Evolutionary conservation across 2,888 invertebrate genomes (phyloP).

Genomic region (Eremobia ochroleuca): DNA sequence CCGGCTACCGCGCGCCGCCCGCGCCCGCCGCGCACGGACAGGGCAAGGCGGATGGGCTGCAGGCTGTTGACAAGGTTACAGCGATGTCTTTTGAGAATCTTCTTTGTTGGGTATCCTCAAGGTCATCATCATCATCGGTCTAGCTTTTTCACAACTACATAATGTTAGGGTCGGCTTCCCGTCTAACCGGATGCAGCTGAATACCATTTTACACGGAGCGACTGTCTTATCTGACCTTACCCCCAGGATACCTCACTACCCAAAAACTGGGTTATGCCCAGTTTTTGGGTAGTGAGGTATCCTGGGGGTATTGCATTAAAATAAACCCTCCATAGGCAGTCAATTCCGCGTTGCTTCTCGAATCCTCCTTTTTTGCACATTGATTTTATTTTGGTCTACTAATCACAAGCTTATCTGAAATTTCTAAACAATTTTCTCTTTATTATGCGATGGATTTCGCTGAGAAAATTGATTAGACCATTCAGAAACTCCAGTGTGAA

Average conservation of each 20-base stretch:
- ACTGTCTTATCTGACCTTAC: too few relatives aligned
- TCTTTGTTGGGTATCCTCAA: too few relatives aligned
- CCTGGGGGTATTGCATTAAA: not conserved
- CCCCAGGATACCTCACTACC: too few relatives aligned
- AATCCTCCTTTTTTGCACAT: not conserved
- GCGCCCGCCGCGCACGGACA: conserved; percentile 19
- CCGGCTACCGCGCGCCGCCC: conserved; percentile 67
- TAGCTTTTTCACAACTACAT: too few relatives aligned
- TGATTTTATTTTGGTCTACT: not conserved
- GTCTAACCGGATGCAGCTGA: not conserved
- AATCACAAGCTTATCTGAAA: not conserved
- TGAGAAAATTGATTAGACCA: not conserved
- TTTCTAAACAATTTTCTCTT: not conserved
- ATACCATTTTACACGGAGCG: not conserved
- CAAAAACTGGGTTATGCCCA: too few relatives aligned
- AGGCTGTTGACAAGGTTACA: conserved; percentile 52
- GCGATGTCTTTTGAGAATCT: not conserved
- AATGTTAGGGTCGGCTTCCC: too few relatives aligned
- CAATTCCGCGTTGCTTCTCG: too few relatives aligned
- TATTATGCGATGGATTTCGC: not conserved
- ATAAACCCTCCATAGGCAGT: not conserved
- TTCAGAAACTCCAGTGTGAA: not conserved
- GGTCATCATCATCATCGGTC: too few relatives aligned
- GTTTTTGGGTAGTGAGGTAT: too few relatives aligned
- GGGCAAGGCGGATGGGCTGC: conserved; percentile 66